These are phyloP conservation scores for Sarcophaga carnaria DNA, from an alignment of 2,888 invertebrate genomes.

Conservation along the genomic window DNA sequence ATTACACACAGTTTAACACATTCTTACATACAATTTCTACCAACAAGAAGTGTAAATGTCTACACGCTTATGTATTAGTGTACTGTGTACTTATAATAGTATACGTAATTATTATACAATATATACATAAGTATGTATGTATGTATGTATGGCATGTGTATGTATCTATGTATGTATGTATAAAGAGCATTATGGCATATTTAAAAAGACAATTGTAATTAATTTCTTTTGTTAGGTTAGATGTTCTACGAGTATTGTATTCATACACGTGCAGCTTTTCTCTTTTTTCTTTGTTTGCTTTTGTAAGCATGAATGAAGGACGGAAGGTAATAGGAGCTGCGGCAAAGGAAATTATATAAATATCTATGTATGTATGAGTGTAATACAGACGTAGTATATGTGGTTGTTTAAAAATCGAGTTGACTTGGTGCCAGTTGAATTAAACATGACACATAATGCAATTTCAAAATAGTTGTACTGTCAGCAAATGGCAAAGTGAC, in stretches of 20 bases:
- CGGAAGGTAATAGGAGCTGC: slow-evolving; percentile 35
- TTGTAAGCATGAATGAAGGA: neutral
- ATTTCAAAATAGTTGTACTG: slow-evolving; percentile 68
- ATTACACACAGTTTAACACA: slow-evolving; percentile 60
- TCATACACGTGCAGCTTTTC: slow-evolving; percentile 8
- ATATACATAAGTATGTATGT: neutral
- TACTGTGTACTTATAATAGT: too few relatives aligned
- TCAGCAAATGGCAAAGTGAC: slow-evolving; percentile 68
- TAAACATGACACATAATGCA: slow-evolving; percentile 67
- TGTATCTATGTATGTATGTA: slow-evolving; percentile 15
- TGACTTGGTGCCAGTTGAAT: slow-evolving; percentile 68
- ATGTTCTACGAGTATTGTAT: slow-evolving; percentile 41
- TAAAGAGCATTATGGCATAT: slow-evolving; percentile 68
- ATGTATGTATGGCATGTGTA: neutral
- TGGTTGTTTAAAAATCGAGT: slow-evolving; percentile 46
- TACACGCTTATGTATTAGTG: neutral
- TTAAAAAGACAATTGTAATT: slow-evolving; percentile 70
- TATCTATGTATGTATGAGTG: slow-evolving; percentile 1
- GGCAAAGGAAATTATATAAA: slow-evolving; percentile 28
- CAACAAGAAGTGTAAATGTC: too few relatives aligned
- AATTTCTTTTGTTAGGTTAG: slow-evolving; percentile 69
- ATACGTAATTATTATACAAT: too few relatives aligned
- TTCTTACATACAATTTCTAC: slow-evolving; percentile 11
- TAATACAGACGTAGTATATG: neutral
- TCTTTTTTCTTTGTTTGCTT: neutral